Conservation (phyloP, 2,113 vertebrate genomes). For the Oxygymnocypris stewartii region DNA sequence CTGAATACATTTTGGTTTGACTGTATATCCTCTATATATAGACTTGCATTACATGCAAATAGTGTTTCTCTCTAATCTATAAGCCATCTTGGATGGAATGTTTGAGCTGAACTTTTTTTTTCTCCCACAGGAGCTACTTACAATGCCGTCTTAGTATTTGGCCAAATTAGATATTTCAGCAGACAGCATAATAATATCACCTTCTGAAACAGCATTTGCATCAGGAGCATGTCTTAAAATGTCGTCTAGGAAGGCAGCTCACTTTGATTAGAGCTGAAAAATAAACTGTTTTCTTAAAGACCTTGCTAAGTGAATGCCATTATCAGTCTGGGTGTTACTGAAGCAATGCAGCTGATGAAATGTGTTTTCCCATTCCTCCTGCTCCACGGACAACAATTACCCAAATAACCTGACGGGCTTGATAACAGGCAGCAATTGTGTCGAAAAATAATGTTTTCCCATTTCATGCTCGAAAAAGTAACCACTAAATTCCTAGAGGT, state of each 20-base stretch:
- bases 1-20: too few relatives aligned
- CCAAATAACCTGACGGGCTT: slow-evolving; percentile 5
- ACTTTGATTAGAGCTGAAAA: not conserved
- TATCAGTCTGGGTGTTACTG: slow-evolving; percentile 60
- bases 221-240: not conserved
- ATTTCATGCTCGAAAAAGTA: slow-evolving; percentile 4
- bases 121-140: not conserved
- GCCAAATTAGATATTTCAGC: not conserved
- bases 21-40: too few relatives aligned
- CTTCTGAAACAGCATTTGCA: not conserved
- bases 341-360: slow-evolving; percentile 71
- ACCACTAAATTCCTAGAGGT: not conserved
- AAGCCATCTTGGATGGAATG: not conserved
- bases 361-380: slow-evolving; percentile 65
- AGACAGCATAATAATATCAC: not conserved
- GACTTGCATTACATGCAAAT: too few relatives aligned
- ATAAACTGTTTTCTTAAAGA: not conserved
- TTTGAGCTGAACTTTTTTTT: not conserved
- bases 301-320: slow-evolving; percentile 44
- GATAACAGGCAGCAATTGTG: slow-evolving; percentile 29
- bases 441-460: not conserved
- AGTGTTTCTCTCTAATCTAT: not conserved
- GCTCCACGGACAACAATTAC: slow-evolving; percentile 48
- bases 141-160: not conserved
- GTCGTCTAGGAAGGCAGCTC: not conserved